Evolutionary conservation across 2,797 vertebrate species (phyloP).

Genomic region (Sylvilagus floridanus): DNA sequence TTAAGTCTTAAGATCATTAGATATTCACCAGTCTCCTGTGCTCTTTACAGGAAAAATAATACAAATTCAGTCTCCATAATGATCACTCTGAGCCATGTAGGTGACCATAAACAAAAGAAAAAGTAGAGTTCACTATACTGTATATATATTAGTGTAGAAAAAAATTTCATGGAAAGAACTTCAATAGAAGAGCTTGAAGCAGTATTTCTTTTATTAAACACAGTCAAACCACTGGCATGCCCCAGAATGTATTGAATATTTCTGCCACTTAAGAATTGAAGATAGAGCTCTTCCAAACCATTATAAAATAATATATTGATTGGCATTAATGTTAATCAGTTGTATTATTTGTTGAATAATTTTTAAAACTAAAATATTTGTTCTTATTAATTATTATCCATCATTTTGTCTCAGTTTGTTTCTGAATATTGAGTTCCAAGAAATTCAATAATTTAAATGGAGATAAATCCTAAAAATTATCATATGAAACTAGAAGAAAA

Average conservation of each 20-base stretch:
- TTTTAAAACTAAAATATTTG: not conserved
- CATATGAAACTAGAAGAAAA: not conserved
- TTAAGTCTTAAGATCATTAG: constrained; percentile 32
- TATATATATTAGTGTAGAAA: constrained; percentile 3
- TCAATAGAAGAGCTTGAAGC: constrained; percentile 8
- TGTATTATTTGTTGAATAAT: not conserved
- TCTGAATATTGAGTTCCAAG: not conserved
- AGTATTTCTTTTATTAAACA: not conserved
- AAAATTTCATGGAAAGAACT: constrained; percentile 21
- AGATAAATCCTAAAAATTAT: constrained; percentile 4
- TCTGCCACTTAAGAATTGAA: constrained; percentile 23
- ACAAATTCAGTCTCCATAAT: constrained; percentile 27
- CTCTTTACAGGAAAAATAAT: not conserved
- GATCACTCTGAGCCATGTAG: not conserved
- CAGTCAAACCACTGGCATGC: not conserved
- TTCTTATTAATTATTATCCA: not conserved
- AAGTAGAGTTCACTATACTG: not conserved
- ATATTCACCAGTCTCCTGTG: not conserved
- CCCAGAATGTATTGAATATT: not conserved
- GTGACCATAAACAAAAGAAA: not conserved
- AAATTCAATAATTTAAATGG: constrained; percentile 19
- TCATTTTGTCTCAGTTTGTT: not conserved
- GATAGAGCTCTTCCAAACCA: not conserved
- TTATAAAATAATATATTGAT: constrained; percentile 10
- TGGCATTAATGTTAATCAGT: not conserved